A percentile compares a stretch with the other conserved stretches of the same genome.
phyloP scores from a whole-genome alignment of 37 sponge, comb jelly and placozoan species.

The Amphimedon queenslandica region DNA sequence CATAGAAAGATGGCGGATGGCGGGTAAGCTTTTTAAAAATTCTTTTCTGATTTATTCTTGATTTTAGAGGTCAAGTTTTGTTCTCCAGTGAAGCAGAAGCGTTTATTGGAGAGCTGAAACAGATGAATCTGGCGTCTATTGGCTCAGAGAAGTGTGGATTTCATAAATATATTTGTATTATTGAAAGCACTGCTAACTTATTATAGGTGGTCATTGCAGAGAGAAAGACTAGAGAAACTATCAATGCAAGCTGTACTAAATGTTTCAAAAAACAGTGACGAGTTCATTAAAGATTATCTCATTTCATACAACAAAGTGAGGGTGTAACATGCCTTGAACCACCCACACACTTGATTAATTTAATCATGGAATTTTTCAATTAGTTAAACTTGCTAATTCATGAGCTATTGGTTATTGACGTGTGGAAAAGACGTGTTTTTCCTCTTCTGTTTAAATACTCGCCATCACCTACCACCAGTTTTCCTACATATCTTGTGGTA shows the following conservation, averaged over 20 bases:
- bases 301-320: conserved; percentile 70
- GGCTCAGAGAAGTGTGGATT: conserved; percentile 54
- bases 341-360: not conserved
- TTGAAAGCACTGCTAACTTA: not conserved
- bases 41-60: not conserved
- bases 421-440: conserved; percentile 83
- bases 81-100: conserved; percentile 72
- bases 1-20: too few species aligned
- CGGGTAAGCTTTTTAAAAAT: too few species aligned
- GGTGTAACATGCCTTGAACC: too few species aligned
- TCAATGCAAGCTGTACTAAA: conserved; percentile 74
- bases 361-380: not conserved
- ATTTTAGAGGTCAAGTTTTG: conserved; percentile 31
- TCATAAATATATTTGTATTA: not conserved
- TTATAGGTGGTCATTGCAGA: conserved; percentile 66
- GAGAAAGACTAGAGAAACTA: conserved; percentile 75
- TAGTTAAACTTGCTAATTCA: conserved; percentile 62
- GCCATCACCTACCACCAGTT: conserved; percentile 28
- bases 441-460: conserved; percentile 27
- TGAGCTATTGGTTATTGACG: conserved; percentile 54
- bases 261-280: conserved; percentile 51
- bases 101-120: conserved; percentile 41
- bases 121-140: conserved; percentile 44
- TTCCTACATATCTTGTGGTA: conserved; percentile 74
- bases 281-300: conserved; percentile 77